These are phyloP conservation scores for Sylvicola cinctus DNA, from an alignment of 2,888 invertebrate species.

Conservation along the genomic window DNA sequence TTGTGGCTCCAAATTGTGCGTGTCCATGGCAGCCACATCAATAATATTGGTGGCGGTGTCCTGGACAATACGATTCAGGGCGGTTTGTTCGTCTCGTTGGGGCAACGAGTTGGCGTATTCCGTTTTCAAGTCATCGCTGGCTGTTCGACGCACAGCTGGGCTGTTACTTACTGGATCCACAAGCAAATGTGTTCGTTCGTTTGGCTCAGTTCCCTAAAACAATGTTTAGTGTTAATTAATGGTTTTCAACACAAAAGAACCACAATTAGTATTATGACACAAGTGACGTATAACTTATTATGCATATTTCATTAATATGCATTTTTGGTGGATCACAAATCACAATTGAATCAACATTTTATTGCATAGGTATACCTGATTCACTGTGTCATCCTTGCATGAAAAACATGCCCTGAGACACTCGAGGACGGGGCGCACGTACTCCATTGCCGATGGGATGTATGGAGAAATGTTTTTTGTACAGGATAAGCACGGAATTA, in stretches of 20 bases:
- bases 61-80: conserved; percentile 69
- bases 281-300: too few relatives aligned
- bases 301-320: too few relatives aligned
- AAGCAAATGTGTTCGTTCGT: conserved; percentile 60
- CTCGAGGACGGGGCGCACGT: not conserved
- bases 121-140: conserved; percentile 44
- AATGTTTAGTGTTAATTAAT: not conserved
- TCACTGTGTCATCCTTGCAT: conserved; percentile 19
- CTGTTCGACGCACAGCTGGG: conserved; percentile 46
- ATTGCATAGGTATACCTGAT: too few relatives aligned
- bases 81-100: conserved; percentile 80
- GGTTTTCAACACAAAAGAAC: not conserved
- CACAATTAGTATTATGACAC: too few relatives aligned
- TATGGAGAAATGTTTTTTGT: too few relatives aligned
- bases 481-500: too few relatives aligned
- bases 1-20: conserved; percentile 71
- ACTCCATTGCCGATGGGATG: not conserved
- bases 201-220: conserved; percentile 25
- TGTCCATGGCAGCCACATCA: conserved; percentile 80
- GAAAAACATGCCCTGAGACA: conserved; percentile 19
- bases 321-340: too few relatives aligned
- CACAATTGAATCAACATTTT: too few relatives aligned
- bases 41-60: conserved; percentile 89
- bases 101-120: conserved; percentile 40
- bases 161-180: conserved; percentile 58